Conservation (phyloP, 2,113 vertebrate species). For the Dipodomys ordii region DNA sequence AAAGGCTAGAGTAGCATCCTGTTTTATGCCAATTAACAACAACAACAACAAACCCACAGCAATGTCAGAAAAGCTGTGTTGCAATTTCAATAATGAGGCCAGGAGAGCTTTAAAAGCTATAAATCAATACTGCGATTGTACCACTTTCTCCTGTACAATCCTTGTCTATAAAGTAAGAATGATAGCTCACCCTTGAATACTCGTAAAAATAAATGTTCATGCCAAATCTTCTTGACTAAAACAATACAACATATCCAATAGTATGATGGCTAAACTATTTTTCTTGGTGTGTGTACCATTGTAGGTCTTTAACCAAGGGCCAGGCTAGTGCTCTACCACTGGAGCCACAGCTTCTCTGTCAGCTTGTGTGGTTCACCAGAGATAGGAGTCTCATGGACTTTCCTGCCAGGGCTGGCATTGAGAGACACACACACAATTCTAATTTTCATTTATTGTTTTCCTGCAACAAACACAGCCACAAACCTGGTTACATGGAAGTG, state of each 20-base stretch:
- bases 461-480: neutral
- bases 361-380: too few relatives aligned
- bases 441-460: neutral
- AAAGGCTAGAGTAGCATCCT: neutral
- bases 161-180: neutral
- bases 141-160: neutral
- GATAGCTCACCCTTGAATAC: neutral
- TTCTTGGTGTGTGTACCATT: too few relatives aligned
- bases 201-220: neutral
- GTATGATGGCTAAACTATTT: neutral
- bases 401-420: too few relatives aligned
- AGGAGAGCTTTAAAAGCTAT: conserved; percentile 31
- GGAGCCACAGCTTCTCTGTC: too few relatives aligned
- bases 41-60: neutral
- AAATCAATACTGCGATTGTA: neutral
- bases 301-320: too few relatives aligned
- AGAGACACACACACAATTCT: neutral
- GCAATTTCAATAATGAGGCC: neutral
- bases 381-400: too few relatives aligned
- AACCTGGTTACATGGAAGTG: neutral
- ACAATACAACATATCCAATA: neutral
- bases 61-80: neutral
- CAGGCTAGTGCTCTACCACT: too few relatives aligned
- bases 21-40: neutral
- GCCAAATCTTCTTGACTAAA: neutral